Evolutionary conservation across 2,113 vertebrate genomes (phyloP), one percentile per base, ranked within the genome.

Genomic region (Hiodon tergisus): DNA sequence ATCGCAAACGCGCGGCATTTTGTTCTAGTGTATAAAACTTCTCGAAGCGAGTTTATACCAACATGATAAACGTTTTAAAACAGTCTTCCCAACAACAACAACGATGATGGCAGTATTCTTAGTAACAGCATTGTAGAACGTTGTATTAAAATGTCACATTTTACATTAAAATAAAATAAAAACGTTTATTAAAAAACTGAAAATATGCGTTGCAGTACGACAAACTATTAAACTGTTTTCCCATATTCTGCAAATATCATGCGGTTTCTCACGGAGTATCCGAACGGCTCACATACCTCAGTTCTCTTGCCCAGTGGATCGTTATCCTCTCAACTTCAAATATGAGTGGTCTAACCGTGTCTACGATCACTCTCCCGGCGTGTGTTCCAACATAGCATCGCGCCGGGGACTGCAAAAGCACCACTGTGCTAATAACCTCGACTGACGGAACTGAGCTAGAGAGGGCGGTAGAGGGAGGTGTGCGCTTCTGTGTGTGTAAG

Each of bases 391-490:
- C 74, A 76, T 86, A 79, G 85, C 87, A 83, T 78, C 80, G 82
- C 88, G 82, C 78, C 85, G 84, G 88, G 85, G 85, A 87, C 84
- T 84, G 78, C 83, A 84, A 85, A 88, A 79, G 74, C 76, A 77
- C 83, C 82, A 85, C 84, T 80, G 77, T 81, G 85, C 84, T 83
- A 86, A 78, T 84, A 83, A 86, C 85, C 85, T 85, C 85, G 83
- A 84, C 87, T 87, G 83, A 81, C 78, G 75, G 81, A 86, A 84
- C 86, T 86, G 85, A 83, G 79, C 69, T 31, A 69, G 83, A 82
- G 82, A 46, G 80, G 62, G 68, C 65, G 85, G n/a, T 75, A 69
- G 69, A 82, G 81, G 85, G 84, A 86, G 83, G 87, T 86, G 87
- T 86, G 87, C 82, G 78, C 83, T 78, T 82, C 80, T 82, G 83